Conservation (phyloP, 1,140 invertebrate species). For the Drosophila tani region DNA sequence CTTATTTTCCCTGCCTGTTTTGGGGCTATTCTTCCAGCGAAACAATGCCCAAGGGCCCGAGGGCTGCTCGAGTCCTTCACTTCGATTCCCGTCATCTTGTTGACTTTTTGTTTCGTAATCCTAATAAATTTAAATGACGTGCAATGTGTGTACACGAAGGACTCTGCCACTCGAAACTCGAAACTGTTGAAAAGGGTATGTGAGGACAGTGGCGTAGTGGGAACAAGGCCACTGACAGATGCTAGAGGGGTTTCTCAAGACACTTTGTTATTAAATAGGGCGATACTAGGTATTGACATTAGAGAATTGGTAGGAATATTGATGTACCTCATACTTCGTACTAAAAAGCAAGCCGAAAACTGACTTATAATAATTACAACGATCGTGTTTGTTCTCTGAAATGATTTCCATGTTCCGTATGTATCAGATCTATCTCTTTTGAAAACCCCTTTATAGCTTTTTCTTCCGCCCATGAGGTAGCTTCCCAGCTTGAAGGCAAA, state of each 20-base stretch:
- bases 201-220: constrained; percentile 35
- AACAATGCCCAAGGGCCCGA: constrained; percentile 40
- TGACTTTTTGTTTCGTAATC: constrained; percentile 81
- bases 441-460: not conserved
- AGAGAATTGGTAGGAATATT: not conserved
- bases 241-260: not conserved
- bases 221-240: not conserved
- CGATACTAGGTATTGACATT: not conserved
- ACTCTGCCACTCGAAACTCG: not conserved
- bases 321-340: no score
- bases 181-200: constrained; percentile 50
- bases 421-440: not conserved
- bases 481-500: constrained; percentile 5
- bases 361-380: not conserved
- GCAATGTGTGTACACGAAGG: constrained; percentile 37
- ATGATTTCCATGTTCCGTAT: not conserved
- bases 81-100: constrained; percentile 65
- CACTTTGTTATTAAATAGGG: not conserved
- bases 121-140: constrained; percentile 78
- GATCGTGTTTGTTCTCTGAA: not conserved
- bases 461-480: not conserved
- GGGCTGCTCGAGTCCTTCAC: constrained; percentile 41
- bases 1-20: constrained; percentile 47
- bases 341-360: no score
- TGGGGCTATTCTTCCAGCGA: constrained; percentile 21